Evolutionary conservation across 2,113 vertebrate genomes (phyloP).

Genomic region (Phylloscopus trochiloides): DNA sequence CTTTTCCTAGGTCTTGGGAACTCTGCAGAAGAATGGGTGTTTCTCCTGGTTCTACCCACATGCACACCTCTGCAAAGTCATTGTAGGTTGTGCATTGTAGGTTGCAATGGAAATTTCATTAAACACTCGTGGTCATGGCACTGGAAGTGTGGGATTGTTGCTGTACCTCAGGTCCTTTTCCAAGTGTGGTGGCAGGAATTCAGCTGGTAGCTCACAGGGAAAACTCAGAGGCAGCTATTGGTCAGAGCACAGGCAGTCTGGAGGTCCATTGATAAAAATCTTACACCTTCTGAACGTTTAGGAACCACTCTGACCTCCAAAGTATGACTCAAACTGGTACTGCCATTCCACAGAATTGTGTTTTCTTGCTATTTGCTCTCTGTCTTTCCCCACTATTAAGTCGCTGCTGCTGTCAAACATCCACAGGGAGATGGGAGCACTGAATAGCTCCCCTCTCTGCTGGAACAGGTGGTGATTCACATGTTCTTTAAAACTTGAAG

Average conservation of each 20-base stretch:
- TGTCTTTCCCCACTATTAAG: background rate
- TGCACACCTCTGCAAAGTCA: background rate
- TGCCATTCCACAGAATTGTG: background rate
- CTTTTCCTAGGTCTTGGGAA: background rate
- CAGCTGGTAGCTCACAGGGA: background rate
- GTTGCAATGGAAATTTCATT: background rate
- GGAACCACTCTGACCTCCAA: background rate
- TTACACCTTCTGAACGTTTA: background rate
- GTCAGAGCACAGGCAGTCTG: background rate
- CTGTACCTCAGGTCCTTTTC: background rate
- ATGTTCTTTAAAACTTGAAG: background rate
- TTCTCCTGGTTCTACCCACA: background rate
- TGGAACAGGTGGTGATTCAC: background rate
- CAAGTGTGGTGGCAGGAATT: background rate
- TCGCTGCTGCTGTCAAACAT: background rate
- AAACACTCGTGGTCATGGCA: fast-evolving
- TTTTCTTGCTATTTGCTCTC: background rate
- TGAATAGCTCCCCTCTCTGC: background rate
- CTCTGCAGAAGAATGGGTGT: background rate
- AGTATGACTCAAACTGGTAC: background rate
- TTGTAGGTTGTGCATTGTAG: too few relatives aligned
- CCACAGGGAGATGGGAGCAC: background rate
- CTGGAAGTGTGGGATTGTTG: background rate
- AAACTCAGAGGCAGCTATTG: background rate
- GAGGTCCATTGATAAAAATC: background rate